Conservation (phyloP, 2,797 vertebrate genomes). For the Phalanger gymnotis region DNA sequence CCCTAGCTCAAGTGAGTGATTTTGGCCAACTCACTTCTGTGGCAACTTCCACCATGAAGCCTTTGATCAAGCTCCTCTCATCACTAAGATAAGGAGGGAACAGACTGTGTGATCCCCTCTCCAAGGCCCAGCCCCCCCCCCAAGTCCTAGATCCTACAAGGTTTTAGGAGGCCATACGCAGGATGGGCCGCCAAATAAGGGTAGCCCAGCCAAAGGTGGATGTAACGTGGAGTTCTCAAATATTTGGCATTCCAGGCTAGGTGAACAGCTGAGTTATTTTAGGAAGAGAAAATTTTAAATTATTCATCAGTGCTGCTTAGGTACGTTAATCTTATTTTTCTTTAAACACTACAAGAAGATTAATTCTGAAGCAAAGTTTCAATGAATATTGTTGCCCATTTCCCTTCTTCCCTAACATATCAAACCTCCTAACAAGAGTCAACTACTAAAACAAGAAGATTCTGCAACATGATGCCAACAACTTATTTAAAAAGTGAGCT, state of each 20-base stretch:
- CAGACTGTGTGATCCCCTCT: neutral
- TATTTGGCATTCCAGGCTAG: constrained; percentile 27
- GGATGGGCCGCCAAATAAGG: constrained; percentile 24
- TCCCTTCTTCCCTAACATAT: constrained; percentile 46
- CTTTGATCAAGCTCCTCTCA: neutral
- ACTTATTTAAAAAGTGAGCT: constrained; percentile 36
- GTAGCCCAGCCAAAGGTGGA: constrained; percentile 26
- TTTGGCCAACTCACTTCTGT: neutral
- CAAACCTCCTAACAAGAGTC: constrained; percentile 28
- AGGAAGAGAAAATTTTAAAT: constrained; percentile 40
- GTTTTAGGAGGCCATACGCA: neutral
- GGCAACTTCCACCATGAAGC: neutral
- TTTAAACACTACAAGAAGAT: constrained; percentile 1
- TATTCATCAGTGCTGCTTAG: constrained; percentile 31
- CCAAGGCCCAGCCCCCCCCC: neutral
- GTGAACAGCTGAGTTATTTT: constrained; percentile 43
- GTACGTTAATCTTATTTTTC: constrained; percentile 32
- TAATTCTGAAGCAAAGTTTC: constrained; percentile 64
- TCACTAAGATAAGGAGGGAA: neutral
- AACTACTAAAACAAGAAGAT: constrained; percentile 50
- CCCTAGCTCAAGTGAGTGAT: neutral
- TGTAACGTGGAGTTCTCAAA: neutral
- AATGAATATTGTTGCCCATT: constrained; percentile 28
- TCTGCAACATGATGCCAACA: constrained; percentile 54
- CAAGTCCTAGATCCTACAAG: neutral